Conservation (phyloP, 2,113 vertebrate species). For the Formicarius rufipectus region DNA sequence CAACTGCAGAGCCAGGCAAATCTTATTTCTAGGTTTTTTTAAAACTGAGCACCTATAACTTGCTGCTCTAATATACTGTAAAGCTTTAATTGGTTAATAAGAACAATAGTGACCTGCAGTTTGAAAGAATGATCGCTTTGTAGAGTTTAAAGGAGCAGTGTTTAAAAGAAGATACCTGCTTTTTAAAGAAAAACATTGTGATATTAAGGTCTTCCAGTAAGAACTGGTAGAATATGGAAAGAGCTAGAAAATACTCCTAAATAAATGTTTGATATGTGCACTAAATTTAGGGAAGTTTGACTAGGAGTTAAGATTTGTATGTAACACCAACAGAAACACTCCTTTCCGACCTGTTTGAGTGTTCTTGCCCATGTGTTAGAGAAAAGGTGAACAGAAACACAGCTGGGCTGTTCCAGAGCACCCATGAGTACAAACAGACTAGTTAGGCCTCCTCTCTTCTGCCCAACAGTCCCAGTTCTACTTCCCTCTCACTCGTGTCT, state of each 20-base stretch:
- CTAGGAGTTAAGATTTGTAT: neutral
- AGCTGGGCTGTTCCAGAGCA: too few relatives aligned
- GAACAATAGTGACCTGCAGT: neutral
- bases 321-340: neutral
- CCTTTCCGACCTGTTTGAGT: neutral
- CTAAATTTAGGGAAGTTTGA: neutral
- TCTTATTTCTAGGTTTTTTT: neutral
- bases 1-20: neutral
- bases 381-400: too few relatives aligned
- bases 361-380: neutral
- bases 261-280: neutral
- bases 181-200: neutral
- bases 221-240: neutral
- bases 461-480: too few relatives aligned
- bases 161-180: neutral
- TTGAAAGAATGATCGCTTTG: neutral
- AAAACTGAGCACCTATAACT: neutral
- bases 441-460: too few relatives aligned
- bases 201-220: neutral
- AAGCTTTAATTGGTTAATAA: neutral
- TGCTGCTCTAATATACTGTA: neutral
- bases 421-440: too few relatives aligned
- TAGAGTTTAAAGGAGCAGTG: neutral
- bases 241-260: neutral
- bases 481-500: too few relatives aligned